Base-by-base conservation (phyloP, 2,888 invertebrate genomes). In the Lepeophtheirus nordmannii region DNA sequence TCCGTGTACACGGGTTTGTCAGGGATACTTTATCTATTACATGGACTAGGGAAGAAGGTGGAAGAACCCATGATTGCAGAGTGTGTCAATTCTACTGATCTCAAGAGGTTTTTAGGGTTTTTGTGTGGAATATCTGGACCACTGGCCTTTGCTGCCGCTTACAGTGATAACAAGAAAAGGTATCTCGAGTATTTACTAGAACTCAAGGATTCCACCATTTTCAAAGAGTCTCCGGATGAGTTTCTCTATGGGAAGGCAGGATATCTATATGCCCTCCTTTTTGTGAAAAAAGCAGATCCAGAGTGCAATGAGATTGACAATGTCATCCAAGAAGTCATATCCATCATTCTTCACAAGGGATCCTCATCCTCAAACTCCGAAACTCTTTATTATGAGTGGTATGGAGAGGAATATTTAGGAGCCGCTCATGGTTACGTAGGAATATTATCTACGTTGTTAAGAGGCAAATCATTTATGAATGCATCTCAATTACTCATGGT, bases 371-470 rank as follows among this genome's bases (percentile, higher is more conserved):
- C 37, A 1, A 37, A 39, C 57, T 65, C 81, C 69, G 30, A 30
- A 30, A 86, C 89, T 1, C 77, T 92, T 56, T 82, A 87, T 80
- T 93, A 85, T 77, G 80, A 84, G 72, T 93, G 91, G 90, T 90
- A 92, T 76, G 84, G 83, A 53, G 86, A 84, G 73, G 80, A 85
- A 73, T 93, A 93, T 74, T 77, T 89, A 62, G 92, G 93, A 20
- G 91, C 87, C 57, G 92, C 92, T 60, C 92, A 93, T 79, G 92
- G 92, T 20, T 76, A 88, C 70, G 82, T 85, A 68, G 92, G 92
- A 10, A 91, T 94, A 72, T 75, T 90, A 22, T 88, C 86, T 73
- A 78, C 87, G 68, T 76, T 93, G n/a, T 76, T 92, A 70, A 85
- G 86, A 81, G 87, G 86, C 73, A 72, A 30, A 62, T 40, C 30